These are phyloP conservation scores for Metalampra italica DNA, from an alignment of 2,888 invertebrate genomes.

Conservation along the genomic window DNA sequence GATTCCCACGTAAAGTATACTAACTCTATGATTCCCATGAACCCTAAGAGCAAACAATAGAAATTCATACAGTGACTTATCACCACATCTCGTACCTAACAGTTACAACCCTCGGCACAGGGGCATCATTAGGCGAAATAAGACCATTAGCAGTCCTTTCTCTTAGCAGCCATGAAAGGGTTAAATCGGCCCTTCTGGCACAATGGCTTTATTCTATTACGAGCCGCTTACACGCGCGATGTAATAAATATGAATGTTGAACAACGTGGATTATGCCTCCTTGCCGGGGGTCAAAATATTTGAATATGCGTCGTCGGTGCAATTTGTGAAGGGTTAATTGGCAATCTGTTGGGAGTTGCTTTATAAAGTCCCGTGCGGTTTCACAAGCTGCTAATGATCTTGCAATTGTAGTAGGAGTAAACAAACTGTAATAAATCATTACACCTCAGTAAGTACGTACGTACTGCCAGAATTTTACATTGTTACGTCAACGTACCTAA, in stretches of 20 bases:
- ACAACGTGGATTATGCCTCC: slow-evolving; percentile 70
- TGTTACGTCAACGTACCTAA: no score
- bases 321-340: slow-evolving; percentile 75
- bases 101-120: slow-evolving; percentile 56
- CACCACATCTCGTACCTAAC: slow-evolving; percentile 71
- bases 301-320: slow-evolving; percentile 66
- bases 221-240: slow-evolving; percentile 73
- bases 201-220: slow-evolving; percentile 74
- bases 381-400: slow-evolving; percentile 19
- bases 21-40: no score
- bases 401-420: slow-evolving; percentile 4
- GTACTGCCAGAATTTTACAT: no score
- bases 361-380: slow-evolving; percentile 37
- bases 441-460: neutral
- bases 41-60: slow-evolving; percentile 41
- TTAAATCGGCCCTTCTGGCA: slow-evolving; percentile 70
- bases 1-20: slow-evolving; percentile 7
- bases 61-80: slow-evolving; percentile 70
- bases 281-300: slow-evolving; percentile 76
- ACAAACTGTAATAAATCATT: neutral
- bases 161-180: slow-evolving; percentile 72
- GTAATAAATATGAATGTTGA: slow-evolving; percentile 78
- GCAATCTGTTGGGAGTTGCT: slow-evolving; percentile 37
- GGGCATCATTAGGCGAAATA: slow-evolving; percentile 75
- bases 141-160: slow-evolving; percentile 77